Base-by-base conservation (phyloP, 1,140 invertebrate species). In the Drosophila prosaltans region DNA sequence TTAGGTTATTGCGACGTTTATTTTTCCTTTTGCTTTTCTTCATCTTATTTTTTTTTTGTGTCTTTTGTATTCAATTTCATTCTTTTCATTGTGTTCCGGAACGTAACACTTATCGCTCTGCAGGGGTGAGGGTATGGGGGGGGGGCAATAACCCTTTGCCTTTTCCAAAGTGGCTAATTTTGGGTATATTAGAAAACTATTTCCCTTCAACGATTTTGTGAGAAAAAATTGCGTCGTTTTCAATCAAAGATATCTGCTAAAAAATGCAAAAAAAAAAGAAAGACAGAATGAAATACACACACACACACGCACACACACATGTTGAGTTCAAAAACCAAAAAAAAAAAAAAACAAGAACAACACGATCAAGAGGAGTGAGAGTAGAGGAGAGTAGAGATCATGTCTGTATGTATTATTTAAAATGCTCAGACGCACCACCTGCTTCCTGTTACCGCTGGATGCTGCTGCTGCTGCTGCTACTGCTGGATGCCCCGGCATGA, bases 1-100 rank as follows among this genome's bases (percentile, higher is more conserved):
- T 74, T 74, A 65, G 55, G 45, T 74, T 74, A 75, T 74, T 75
- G 73, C 73, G 73, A 45, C 73, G 72, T 74, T 74, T 73, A 64
- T 65, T 72, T 73, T 61, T 30, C 62, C 43, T 73, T 74, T 74
- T 66, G 69, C 65, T 45, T 58, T 73, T 72, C 54, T 24, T 3
- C 54, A 55, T 63, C 21, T 8, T 16, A 16, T 16, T 26, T 10
- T n/a, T 59, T 59, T 59, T 59, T 32, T 32, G 57, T 59, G 57
- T 59, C 57, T 59, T 59, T 59, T 59, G 57, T 59, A 39, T 10
- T 26, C 57, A 32, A 39, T 59, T 59, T 39, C 10, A n/a, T 16
- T 59, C 16, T 16, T 51, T 57, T 48, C 21, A 36, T 75, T 75
- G 73, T 75, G 73, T 75, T 41, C 57, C 16, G 57, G 21, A 51